A percentile compares a stretch with the other conserved stretches of the same genome.
These are phyloP conservation scores for Patella ulyssiponensis DNA, from an alignment of 2,888 invertebrate species.

Conservation along the genomic window DNA sequence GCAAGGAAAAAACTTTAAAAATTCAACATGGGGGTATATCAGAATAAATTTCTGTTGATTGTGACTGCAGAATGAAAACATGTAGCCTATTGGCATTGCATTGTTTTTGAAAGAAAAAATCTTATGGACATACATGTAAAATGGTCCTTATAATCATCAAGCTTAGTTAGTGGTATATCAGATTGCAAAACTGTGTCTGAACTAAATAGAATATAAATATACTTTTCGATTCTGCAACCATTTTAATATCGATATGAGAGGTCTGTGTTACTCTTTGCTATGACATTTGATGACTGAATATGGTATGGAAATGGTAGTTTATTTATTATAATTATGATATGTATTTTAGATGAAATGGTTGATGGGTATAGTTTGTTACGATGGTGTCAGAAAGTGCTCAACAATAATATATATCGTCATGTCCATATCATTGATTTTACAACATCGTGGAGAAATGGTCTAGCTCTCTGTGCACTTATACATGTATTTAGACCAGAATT, in stretches of 20 bases:
- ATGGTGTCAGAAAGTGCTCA: constrained; percentile 85
- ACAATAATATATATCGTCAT: constrained; percentile 75
- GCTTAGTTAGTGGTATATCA: no score
- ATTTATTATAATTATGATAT: not conserved
- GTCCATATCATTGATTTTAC: constrained; percentile 79
- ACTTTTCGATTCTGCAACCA: not conserved
- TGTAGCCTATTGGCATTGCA: no score
- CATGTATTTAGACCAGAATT: constrained; percentile 92
- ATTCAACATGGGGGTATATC: no score
- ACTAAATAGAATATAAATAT: no score
- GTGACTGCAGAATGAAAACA: no score
- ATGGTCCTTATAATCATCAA: no score
- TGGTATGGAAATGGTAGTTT: not conserved
- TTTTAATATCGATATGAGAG: not conserved
- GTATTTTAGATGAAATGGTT: constrained; percentile 47
- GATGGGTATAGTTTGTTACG: constrained; percentile 79
- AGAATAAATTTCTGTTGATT: no score
- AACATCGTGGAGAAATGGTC: constrained; percentile 80
- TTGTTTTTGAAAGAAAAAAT: no score
- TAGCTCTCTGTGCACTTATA: constrained; percentile 83
- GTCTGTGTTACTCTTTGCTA: not conserved
- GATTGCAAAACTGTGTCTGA: no score
- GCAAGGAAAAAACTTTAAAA: no score
- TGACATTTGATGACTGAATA: not conserved
- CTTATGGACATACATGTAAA: no score